phyloP scores from a whole-genome alignment of 2,113 vertebrate species.

The Pelvicachromis taeniatus region DNA sequence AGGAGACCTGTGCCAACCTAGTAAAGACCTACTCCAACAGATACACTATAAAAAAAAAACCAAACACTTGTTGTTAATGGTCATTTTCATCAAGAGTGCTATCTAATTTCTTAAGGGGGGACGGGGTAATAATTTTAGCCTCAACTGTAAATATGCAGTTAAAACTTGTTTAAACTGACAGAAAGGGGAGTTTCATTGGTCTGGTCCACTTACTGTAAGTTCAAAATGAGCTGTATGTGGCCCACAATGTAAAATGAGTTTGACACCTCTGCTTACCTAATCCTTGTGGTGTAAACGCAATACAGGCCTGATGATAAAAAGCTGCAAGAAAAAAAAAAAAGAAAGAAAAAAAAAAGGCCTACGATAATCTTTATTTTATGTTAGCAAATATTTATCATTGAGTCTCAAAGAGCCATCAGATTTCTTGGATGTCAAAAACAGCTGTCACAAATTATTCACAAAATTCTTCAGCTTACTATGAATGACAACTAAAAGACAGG shows the following conservation, averaged over 20 bases:
- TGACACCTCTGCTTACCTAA: accelerated
- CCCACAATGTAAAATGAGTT: background rate
- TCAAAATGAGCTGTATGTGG: background rate
- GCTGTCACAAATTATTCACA: background rate
- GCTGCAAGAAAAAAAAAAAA: background rate
- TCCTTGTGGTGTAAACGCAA: background rate
- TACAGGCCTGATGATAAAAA: background rate
- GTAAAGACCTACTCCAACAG: no score
- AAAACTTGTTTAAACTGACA: background rate
- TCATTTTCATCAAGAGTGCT: no score
- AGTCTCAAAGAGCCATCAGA: background rate
- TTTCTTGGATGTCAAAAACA: background rate
- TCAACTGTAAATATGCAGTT: background rate
- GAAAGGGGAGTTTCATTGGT: accelerated
- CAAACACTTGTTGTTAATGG: no score
- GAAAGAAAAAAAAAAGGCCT: background rate
- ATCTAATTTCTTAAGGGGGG: no score
- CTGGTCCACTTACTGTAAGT: background rate
- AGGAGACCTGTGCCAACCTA: no score
- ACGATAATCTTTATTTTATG: background rate
- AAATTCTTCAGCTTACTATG: background rate
- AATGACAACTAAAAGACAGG: background rate
- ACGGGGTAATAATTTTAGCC: no score
- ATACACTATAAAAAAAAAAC: no score
- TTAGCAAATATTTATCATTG: background rate